Evolutionary conservation across 2,888 invertebrate species (phyloP).

Genomic region (Amorpha juglandis): DNA sequence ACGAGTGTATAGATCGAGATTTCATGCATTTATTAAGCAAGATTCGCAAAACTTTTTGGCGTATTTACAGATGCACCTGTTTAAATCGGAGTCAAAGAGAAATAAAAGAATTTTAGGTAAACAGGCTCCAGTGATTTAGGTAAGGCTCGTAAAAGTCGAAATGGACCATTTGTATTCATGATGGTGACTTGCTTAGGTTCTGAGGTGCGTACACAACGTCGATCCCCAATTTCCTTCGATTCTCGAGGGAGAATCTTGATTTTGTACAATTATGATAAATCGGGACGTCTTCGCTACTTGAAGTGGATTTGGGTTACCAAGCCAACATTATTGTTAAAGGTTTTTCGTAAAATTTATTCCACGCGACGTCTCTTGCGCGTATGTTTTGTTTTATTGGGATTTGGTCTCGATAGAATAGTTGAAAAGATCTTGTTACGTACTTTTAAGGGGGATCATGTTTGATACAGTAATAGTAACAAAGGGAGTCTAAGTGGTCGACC

Average conservation of each 20-base stretch:
- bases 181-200: conserved; percentile 49
- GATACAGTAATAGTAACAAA: no score
- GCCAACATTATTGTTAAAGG: conserved; percentile 27
- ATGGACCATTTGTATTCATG: conserved; percentile 54
- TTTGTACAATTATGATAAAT: conserved; percentile 43
- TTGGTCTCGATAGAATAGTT: conserved; percentile 5
- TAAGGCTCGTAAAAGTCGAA: conserved; percentile 46
- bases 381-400: background rate
- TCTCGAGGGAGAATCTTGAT: conserved; percentile 45
- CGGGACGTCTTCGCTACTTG: conserved; percentile 4
- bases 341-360: background rate
- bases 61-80: background rate
- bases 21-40: background rate
- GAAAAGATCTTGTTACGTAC: background rate
- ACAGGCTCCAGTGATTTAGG: conserved; percentile 42
- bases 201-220: conserved; percentile 48
- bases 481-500: no score
- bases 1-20: background rate
- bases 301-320: conserved; percentile 27
- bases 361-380: background rate
- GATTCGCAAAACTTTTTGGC: background rate
- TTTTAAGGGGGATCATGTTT: no score
- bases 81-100: conserved; percentile 12
- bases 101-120: conserved; percentile 19
- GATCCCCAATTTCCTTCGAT: conserved; percentile 44